These are phyloP conservation scores for Adelphocoris suturalis DNA, from an alignment of 2,888 invertebrate species.

Conservation along the genomic window DNA sequence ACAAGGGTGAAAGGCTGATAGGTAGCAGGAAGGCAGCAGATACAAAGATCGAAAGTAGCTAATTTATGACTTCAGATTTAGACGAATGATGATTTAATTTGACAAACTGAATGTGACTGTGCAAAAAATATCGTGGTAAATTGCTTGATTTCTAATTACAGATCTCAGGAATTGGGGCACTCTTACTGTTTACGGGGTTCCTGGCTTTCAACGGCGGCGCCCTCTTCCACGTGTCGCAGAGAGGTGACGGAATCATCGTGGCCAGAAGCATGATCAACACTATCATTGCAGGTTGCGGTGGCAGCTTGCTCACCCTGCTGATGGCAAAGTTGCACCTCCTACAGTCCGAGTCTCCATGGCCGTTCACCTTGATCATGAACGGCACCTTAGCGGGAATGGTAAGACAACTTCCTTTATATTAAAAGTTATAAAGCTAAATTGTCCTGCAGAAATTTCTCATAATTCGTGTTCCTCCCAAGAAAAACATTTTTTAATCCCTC, in stretches of 20 bases:
- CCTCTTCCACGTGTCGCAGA: constrained; percentile 78
- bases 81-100: no score
- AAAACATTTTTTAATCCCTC: no score
- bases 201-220: constrained; percentile 81
- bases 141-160: constrained; percentile 74
- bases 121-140: no score
- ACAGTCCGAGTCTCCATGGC: constrained; percentile 78
- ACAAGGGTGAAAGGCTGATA: no score
- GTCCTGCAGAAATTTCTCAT: no score
- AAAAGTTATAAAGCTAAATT: no score
- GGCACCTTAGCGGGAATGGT: constrained; percentile 80
- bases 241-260: constrained; percentile 79
- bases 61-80: no score
- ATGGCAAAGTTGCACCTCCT: constrained; percentile 76
- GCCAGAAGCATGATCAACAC: constrained; percentile 80
- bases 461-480: no score
- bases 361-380: constrained; percentile 79
- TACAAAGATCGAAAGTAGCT: no score
- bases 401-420: constrained; percentile 48
- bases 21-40: no score
- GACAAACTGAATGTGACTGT: no score
- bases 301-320: constrained; percentile 78
- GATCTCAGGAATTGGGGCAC: constrained; percentile 80
- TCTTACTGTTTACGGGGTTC: constrained; percentile 81
- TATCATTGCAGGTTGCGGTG: constrained; percentile 79